These are phyloP conservation scores for Heliconius eleuchia DNA, from an alignment of 1,140 invertebrate genomes.

Conservation along the genomic window DNA sequence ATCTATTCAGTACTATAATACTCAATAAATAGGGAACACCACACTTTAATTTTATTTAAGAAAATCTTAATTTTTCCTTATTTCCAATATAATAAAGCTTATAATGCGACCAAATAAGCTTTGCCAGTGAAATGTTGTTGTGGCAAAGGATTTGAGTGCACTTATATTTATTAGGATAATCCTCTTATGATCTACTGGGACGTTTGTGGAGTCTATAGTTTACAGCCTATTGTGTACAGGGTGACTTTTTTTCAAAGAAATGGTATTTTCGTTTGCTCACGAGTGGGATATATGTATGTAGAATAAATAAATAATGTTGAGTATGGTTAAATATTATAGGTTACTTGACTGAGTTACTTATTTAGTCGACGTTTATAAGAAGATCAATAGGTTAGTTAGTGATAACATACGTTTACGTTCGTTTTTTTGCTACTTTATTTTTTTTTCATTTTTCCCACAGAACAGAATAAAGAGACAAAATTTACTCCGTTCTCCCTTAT, in stretches of 20 bases:
- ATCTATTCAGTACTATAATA: constrained; percentile 46
- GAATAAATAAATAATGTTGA: too few species aligned
- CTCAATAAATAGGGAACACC: constrained; percentile 46
- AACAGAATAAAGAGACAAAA: too few species aligned
- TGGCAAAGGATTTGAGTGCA: constrained; percentile 51
- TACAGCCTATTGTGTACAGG: constrained; percentile 45
- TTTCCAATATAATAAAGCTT: constrained; percentile 8
- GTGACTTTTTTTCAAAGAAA: constrained; percentile 20
- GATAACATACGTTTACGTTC: too few species aligned
- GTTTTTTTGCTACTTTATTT: too few species aligned
- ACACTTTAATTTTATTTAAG: not conserved
- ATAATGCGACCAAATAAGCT: constrained; percentile 27
- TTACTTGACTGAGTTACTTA: too few species aligned
- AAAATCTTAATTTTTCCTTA: constrained; percentile 11
- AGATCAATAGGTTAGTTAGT: too few species aligned
- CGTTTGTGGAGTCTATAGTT: constrained; percentile 53
- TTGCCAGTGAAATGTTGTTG: constrained; percentile 10
- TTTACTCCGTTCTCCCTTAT: too few species aligned
- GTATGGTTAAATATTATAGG: too few species aligned
- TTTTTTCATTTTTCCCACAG: too few species aligned
- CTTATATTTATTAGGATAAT: constrained; percentile 75
- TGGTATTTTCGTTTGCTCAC: not conserved
- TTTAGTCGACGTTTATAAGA: too few species aligned
- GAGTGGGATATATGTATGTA: not conserved
- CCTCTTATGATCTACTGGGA: constrained; percentile 54